Evolutionary conservation across 2,113 vertebrate genomes (phyloP).

Genomic region (Hippocampus abdominalis): DNA sequence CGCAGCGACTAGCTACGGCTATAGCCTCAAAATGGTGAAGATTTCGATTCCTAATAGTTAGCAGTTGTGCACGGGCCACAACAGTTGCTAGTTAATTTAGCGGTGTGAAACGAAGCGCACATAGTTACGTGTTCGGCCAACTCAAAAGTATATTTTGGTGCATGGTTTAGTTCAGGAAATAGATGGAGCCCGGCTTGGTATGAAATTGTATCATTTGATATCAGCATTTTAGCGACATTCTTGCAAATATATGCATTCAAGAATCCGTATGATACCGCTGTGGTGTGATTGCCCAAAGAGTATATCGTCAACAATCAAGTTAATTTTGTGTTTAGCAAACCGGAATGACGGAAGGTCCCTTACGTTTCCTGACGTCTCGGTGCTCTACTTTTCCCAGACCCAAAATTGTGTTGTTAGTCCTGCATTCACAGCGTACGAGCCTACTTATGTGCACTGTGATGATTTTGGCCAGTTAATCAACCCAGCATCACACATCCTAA

Average conservation of each 20-base stretch:
- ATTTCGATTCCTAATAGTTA: not conserved
- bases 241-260: not conserved
- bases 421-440: not conserved
- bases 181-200: slow-evolving; percentile 34
- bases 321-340: not conserved
- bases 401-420: too few species aligned
- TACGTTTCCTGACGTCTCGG: not conserved
- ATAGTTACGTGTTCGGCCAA: not conserved
- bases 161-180: slow-evolving; percentile 49
- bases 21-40: slow-evolving; percentile 10
- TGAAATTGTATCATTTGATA: not conserved
- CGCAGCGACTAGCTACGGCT: slow-evolving; percentile 20
- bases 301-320: not conserved
- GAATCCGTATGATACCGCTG: not conserved
- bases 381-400: not conserved
- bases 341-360: not conserved
- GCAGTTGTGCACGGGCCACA: not conserved
- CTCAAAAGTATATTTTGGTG: not conserved
- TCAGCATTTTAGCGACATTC: not conserved
- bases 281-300: not conserved
- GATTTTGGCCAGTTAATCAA: not conserved
- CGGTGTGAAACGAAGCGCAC: not conserved
- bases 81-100: not conserved
- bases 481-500: not conserved
- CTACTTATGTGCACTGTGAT: too few species aligned